Evolutionary conservation across 2,113 vertebrate genomes (phyloP), one percentile per base, ranked within the genome.

Genomic region (Bettongia penicillata): DNA sequence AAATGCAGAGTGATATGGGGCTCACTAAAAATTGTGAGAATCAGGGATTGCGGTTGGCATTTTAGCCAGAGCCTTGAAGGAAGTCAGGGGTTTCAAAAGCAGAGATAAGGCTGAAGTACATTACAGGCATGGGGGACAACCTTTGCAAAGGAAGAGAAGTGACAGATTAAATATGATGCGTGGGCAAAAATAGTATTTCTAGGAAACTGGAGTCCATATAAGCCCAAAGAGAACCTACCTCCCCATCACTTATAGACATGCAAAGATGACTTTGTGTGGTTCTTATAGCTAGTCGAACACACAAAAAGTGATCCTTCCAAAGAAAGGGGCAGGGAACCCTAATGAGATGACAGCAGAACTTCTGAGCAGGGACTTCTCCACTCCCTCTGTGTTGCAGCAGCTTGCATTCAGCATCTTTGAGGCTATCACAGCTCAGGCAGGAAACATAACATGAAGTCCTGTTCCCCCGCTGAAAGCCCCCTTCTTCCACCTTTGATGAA

Each of bases 401-500:
- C 93, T 90, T 95, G 50, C 0, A 37, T 95, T 95, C 90, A 51
- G 25, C 89, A 97, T 97, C 95, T 96, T 68, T n/a, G 0, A 24
- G 53, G 91, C 16, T 93, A 97, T 94, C 94, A 94, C 94, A 96
- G 94, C 96, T 94, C 95, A 96, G 94, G 90, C 96, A 97, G 77
- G 51, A 52, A 94, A 96, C 96, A 96, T 96, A 93, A 77, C 22
- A 90, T 95, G 93, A 94, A 97, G 98, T 97, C 94, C 95, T 95
- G 97, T 97, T 97, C 94, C 97, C 97, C 97, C 96, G 90, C 26
- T 93, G 52, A 96, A 93, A 98, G 92, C 89, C 92, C 93, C 93
- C 90, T 96, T 97, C 98, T 90, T 90, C 92, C 93, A 90, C 95
- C 97, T 98, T 90, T 84, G 16, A 97, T 95, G 95, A 97, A 98